phyloP scores from a whole-genome alignment of 2,797 vertebrate species.

The Setipinna tenuifilis region DNA sequence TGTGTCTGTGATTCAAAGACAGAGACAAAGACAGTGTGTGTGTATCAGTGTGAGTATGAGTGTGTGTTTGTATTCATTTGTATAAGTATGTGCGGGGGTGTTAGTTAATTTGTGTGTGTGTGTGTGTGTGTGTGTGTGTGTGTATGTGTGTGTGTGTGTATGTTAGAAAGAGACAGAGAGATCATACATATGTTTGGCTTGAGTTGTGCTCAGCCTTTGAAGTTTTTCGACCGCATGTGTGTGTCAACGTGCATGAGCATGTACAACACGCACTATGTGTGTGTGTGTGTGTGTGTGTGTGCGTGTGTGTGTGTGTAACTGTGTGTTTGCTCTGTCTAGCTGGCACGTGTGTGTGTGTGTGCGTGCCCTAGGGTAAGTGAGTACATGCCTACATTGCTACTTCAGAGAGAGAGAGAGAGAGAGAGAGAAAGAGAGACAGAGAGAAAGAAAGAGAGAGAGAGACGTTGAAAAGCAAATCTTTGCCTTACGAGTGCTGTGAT shows the following conservation, averaged over 20 bases:
- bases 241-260: constrained; percentile 6
- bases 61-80: too few relatives aligned
- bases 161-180: too few relatives aligned
- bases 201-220: neutral
- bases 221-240: neutral
- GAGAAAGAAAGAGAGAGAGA: constrained; percentile 19
- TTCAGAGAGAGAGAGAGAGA: constrained; percentile 30
- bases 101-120: too few relatives aligned
- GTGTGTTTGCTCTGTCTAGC: neutral
- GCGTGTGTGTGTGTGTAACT: neutral
- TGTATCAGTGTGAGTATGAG: too few relatives aligned
- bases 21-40: too few relatives aligned
- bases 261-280: too few relatives aligned
- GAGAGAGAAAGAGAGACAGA: constrained; percentile 36
- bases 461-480: constrained; percentile 16
- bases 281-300: constrained; percentile 8
- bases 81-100: too few relatives aligned
- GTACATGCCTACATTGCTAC: neutral
- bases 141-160: too few relatives aligned
- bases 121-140: too few relatives aligned
- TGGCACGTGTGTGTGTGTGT: neutral
- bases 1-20: too few relatives aligned
- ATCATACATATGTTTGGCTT: neutral
- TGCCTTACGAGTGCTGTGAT: constrained; percentile 8
- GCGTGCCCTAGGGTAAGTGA: neutral